These are phyloP conservation scores for Dryadula phaetusa DNA, from an alignment of 2,888 invertebrate species.

Conservation along the genomic window DNA sequence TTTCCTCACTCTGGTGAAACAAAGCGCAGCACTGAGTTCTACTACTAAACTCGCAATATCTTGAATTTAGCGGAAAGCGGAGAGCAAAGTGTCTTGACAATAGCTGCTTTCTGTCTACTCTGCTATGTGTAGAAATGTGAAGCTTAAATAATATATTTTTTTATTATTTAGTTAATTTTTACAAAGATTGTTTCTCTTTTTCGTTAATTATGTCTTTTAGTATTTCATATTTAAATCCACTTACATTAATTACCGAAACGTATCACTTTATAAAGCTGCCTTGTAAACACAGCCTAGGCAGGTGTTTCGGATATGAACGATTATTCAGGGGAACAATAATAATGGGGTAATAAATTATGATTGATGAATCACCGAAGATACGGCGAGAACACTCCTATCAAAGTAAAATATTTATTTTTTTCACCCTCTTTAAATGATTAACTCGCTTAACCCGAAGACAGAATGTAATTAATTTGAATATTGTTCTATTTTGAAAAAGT, in stretches of 20 bases:
- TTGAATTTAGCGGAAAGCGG: too few relatives aligned
- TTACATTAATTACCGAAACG: not conserved
- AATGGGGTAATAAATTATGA: constrained; percentile 82
- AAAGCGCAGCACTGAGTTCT: too few relatives aligned
- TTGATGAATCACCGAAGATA: constrained; percentile 68
- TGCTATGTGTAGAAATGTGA: too few relatives aligned
- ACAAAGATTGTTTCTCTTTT: too few relatives aligned
- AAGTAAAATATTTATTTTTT: constrained; percentile 56
- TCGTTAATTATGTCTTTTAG: too few relatives aligned
- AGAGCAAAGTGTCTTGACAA: too few relatives aligned
- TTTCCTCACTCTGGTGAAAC: too few relatives aligned
- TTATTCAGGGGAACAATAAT: constrained; percentile 77
- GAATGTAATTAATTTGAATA: constrained; percentile 7
- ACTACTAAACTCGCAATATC: too few relatives aligned
- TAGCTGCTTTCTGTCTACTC: too few relatives aligned
- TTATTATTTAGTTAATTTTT: too few relatives aligned
- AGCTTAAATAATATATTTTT: too few relatives aligned
- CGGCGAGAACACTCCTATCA: constrained; percentile 52
- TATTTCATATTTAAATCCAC: too few relatives aligned
- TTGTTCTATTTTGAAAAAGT: not conserved
- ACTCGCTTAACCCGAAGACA: constrained; percentile 17
- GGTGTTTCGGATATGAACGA: constrained; percentile 82
- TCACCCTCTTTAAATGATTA: constrained; percentile 37
- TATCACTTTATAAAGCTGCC: constrained; percentile 40
- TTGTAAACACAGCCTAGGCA: constrained; percentile 61